Percentiles rank a stretch among this genome's conserved stretches.
phyloP scores from a whole-genome alignment of 2,888 invertebrate species.

The Agrochola circellaris region DNA sequence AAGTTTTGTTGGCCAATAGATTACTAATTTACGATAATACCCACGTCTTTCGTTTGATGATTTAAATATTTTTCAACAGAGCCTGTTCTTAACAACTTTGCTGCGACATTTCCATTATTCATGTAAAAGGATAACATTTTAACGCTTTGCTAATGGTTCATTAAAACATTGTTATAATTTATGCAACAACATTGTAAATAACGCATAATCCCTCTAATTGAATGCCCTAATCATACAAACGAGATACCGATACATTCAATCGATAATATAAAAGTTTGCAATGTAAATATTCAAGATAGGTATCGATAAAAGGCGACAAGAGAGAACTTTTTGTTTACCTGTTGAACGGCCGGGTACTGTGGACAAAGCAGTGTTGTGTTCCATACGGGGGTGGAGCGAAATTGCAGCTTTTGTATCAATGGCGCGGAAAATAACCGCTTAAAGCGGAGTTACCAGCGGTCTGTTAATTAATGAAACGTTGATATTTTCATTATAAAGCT shows the following conservation, averaged over 20 bases:
- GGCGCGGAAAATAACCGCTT: conserved; percentile 62
- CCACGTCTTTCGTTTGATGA: conserved; percentile 40
- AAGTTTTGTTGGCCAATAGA: conserved; percentile 70
- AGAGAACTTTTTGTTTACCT: conserved; percentile 70
- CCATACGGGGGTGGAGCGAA: conserved; percentile 44
- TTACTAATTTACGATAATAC: conserved; percentile 68
- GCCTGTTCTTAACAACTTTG: conserved; percentile 11
- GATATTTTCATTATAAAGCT: conserved; percentile 57
- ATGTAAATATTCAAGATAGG: conserved; percentile 39
- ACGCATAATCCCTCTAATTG: conserved; percentile 26
- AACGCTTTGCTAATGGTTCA: conserved; percentile 37
- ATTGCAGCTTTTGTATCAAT: conserved; percentile 63
- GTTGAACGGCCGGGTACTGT: conserved; percentile 63
- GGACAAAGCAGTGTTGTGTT: conserved; percentile 47
- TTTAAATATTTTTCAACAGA: conserved; percentile 37
- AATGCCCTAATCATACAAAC: conserved; percentile 8
- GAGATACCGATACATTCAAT: conserved; percentile 17
- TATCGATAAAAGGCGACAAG: conserved; percentile 57
- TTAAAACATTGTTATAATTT: conserved; percentile 48
- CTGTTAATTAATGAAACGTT: conserved; percentile 56
- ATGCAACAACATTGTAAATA: conserved; percentile 28
- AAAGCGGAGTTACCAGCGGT: conserved; percentile 45
- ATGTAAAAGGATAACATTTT: conserved; percentile 31
- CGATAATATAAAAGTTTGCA: conserved; percentile 31
- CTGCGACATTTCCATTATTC: conserved; percentile 34